Evolutionary conservation across 1,140 invertebrate genomes (phyloP), one percentile per base, ranked within the genome.

Genomic region (Venturia canescens): DNA sequence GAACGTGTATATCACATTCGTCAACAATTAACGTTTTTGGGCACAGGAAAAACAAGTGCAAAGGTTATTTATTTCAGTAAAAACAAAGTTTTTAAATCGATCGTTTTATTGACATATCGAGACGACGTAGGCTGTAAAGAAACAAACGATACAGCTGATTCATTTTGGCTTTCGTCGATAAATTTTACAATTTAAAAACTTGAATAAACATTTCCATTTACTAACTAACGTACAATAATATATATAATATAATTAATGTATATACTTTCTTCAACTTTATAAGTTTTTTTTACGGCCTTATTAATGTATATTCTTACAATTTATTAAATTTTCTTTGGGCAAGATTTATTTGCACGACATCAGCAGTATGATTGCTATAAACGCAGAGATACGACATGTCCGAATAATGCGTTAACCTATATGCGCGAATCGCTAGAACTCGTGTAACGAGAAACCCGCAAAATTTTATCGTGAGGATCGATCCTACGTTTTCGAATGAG

Each of bases 251-350:
- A 89, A 87, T 88, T 85, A 84, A 82, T 88, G 79, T 82, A 76
- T 83, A 60, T 88, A 88, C 87, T 88, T 88, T 88, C 85, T 86
- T 86, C 83, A 88, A 90, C 88, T 84, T 88, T 87, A 57, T 57
- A 57, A 57, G 53, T 57, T 57, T 57, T 87, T 71, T 44, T 74
- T 57, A 57, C 21, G 53, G 18, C 23, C 82, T 34, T 53, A 31
- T 48, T 81, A 78, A 80, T 48, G 26, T 38, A 60, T 57, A 76
- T 67, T n/a, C 7, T 44, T 9, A 44, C 13, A 44, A 4, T 6
- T 44, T 4, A 44, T 44, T 4, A 44, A 9, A 44, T 44, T 44
- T 44, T 44, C n/a, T 79, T 76, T 72, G 18, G 75, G 75, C 70
- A 82, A 82, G 29, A 18, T 18, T 34, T 83, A 38, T n/a, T 53